Conservation (phyloP, 2,113 vertebrate species). For the Microtus oregoni region DNA sequence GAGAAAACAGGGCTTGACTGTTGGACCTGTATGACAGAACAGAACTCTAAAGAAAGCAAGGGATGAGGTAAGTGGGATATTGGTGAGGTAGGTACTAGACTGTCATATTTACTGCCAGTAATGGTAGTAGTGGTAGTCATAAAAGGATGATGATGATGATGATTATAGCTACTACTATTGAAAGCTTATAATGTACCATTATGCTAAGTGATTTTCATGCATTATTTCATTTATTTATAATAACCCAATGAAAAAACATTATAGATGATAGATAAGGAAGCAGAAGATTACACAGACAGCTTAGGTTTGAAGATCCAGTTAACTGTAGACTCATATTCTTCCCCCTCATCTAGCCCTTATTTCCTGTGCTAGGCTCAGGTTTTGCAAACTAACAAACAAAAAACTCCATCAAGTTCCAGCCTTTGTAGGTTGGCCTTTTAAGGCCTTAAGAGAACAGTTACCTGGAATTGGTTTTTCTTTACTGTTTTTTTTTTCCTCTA, state of each 20-base stretch:
- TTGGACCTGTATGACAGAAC: not conserved
- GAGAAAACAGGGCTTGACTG: not conserved
- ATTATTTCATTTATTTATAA: constrained; percentile 46
- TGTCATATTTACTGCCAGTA: constrained; percentile 14
- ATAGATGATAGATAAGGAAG: constrained; percentile 52
- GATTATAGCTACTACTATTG: not conserved
- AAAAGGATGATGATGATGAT: not conserved
- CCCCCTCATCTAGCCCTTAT: not conserved
- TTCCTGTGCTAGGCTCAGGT: not conserved
- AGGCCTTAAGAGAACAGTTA: not conserved
- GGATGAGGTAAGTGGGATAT: not conserved
- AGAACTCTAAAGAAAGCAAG: not conserved
- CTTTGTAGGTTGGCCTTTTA: not conserved
- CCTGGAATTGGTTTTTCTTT: constrained; percentile 31
- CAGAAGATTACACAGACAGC: constrained; percentile 36
- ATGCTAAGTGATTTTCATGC: constrained; percentile 2
- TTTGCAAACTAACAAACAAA: not conserved
- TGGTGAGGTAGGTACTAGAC: not conserved
- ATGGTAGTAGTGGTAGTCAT: not conserved
- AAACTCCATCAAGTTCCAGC: not conserved
- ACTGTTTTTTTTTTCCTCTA: not conserved
- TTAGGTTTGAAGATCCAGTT: not conserved
- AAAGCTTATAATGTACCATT: constrained; percentile 34
- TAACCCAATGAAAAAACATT: not conserved
- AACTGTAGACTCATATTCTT: constrained; percentile 23